phyloP scores from a whole-genome alignment of 35 echinoderm and acorn worm genomes.

The Heliocidaris erythrogramma region DNA sequence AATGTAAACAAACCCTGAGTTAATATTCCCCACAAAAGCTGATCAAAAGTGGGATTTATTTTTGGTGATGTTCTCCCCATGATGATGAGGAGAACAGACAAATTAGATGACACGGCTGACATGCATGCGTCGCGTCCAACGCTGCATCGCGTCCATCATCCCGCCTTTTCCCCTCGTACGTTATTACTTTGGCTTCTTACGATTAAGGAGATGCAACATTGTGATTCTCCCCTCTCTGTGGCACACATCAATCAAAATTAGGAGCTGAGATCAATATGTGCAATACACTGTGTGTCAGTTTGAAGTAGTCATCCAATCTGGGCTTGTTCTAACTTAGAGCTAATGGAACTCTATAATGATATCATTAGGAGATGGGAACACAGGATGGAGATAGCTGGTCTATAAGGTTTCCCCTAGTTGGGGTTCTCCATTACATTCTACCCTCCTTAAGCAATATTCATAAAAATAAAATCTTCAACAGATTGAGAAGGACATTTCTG shows the following conservation, averaged over 20 bases:
- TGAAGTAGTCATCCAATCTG: too few relatives aligned
- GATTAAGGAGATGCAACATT: neutral
- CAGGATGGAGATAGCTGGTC: too few relatives aligned
- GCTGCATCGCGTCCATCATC: neutral
- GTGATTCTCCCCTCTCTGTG: neutral
- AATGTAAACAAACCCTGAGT: neutral
- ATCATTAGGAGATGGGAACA: too few relatives aligned
- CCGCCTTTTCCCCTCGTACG: neutral
- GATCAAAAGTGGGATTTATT: neutral
- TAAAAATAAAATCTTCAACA: too few relatives aligned
- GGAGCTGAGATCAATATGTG: slow-evolving; percentile 8
- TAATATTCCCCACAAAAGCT: neutral
- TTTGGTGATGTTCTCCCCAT: neutral
- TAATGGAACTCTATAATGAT: too few relatives aligned
- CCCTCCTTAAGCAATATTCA: too few relatives aligned
- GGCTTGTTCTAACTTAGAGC: too few relatives aligned
- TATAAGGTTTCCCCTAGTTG: too few relatives aligned
- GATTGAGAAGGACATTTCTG: too few relatives aligned
- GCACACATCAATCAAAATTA: slow-evolving; percentile 12
- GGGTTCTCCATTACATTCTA: too few relatives aligned
- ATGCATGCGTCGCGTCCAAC: neutral
- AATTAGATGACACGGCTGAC: slow-evolving; percentile 34
- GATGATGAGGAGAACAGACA: slow-evolving; percentile 25
- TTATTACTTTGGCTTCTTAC: neutral
- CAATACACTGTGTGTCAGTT: too few relatives aligned